phyloP scores from a whole-genome alignment of 1,140 invertebrate genomes.

The Drosophila nikananu region DNA sequence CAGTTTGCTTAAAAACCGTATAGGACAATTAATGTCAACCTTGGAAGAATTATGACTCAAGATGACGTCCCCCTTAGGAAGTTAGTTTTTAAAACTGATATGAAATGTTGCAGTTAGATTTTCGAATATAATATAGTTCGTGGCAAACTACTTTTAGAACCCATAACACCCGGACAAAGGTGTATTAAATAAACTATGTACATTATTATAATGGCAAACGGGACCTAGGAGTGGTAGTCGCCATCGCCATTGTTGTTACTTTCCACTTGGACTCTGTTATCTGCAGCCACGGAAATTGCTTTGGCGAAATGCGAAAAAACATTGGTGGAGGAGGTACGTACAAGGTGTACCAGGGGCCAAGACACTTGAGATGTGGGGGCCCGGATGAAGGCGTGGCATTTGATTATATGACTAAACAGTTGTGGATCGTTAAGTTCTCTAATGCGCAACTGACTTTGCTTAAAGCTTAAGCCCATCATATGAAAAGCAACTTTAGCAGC shows the following conservation, averaged over 20 bases:
- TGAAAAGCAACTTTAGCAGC: background rate
- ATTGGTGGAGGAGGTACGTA: background rate
- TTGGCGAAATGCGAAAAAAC: slow-evolving; percentile 17
- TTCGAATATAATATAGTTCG: background rate
- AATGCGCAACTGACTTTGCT: background rate
- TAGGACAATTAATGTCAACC: too few species aligned
- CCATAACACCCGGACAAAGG: background rate
- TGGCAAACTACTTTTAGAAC: background rate
- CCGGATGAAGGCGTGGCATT: slow-evolving; percentile 15
- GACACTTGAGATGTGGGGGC: slow-evolving; percentile 29
- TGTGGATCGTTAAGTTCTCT: background rate
- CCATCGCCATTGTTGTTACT: slow-evolving; percentile 9
- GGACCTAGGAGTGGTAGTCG: slow-evolving; percentile 33
- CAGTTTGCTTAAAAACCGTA: background rate
- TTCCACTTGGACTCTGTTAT: slow-evolving; percentile 32
- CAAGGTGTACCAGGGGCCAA: slow-evolving; percentile 13
- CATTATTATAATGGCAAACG: slow-evolving; percentile 36
- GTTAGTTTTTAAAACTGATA: background rate
- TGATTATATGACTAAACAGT: background rate
- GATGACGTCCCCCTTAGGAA: background rate
- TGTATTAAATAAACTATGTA: background rate
- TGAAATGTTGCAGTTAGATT: background rate
- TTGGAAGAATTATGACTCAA: background rate
- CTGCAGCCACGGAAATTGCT: slow-evolving; percentile 45
- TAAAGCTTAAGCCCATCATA: background rate